phyloP scores from a whole-genome alignment of 2,888 invertebrate genomes.

The Cecidostiba fungosa region DNA sequence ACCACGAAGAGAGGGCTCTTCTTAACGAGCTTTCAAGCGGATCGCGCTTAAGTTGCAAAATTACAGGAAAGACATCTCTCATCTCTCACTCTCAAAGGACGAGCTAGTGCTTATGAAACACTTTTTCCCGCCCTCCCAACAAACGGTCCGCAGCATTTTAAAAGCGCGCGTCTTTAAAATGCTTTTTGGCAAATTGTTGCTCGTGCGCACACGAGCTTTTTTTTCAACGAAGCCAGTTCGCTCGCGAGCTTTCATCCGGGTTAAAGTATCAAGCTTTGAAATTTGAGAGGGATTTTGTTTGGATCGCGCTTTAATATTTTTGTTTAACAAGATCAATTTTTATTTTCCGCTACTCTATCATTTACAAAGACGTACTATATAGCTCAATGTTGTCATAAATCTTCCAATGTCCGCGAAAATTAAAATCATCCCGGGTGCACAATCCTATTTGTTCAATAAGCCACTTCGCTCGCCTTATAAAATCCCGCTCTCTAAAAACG shows the following conservation, averaged over 20 bases:
- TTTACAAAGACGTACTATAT: too few relatives aligned
- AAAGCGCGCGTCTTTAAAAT: background rate
- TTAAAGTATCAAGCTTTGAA: background rate
- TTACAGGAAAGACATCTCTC: constrained; percentile 14
- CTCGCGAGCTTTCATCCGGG: background rate
- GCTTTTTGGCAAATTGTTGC: constrained; percentile 16
- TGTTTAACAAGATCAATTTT: background rate
- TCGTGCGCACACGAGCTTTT: background rate
- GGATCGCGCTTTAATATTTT: background rate
- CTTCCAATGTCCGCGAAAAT: background rate
- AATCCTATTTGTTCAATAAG: background rate
- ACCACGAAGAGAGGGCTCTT: background rate
- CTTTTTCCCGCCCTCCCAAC: background rate
- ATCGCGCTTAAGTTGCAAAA: constrained; percentile 13
- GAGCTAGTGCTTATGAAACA: constrained; percentile 13
- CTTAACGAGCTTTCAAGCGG: constrained; percentile 6
- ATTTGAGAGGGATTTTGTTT: background rate
- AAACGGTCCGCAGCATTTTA: background rate
- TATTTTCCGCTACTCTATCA: too few relatives aligned
- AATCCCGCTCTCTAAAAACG: background rate
- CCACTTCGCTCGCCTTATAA: background rate
- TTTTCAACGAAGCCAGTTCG: background rate
- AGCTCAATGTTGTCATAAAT: too few relatives aligned
- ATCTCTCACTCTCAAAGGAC: background rate
- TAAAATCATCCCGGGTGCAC: background rate